phyloP scores from a whole-genome alignment of 2,888 invertebrate genomes.

The Cheilosia urbana region DNA sequence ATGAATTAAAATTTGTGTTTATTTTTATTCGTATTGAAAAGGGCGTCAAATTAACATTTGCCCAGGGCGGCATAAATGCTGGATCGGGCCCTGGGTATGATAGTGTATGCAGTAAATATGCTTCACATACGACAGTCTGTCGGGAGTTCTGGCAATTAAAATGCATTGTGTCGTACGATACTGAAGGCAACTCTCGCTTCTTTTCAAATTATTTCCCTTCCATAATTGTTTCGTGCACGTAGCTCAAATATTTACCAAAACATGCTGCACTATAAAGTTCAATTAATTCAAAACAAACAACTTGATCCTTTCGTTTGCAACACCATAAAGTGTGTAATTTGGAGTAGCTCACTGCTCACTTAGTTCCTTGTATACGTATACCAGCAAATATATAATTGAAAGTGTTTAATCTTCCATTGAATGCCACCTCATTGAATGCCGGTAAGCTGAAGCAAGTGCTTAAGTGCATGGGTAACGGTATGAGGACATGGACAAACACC shows the following conservation, averaged over 20 bases:
- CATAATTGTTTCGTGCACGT: not conserved
- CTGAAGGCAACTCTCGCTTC: no score
- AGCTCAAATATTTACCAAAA: not conserved
- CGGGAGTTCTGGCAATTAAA: no score
- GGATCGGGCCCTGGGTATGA: no score
- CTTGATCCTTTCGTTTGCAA: not conserved
- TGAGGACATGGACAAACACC: conserved; percentile 9
- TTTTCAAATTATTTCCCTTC: not conserved
- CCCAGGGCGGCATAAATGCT: no score
- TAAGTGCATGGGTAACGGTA: not conserved
- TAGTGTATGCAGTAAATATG: no score
- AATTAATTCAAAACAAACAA: conserved; percentile 2
- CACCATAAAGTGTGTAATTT: not conserved
- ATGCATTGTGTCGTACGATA: no score
- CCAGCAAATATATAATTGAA: conserved; percentile 14
- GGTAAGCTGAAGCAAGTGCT: conserved; percentile 4
- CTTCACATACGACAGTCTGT: no score
- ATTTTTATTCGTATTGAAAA: no score
- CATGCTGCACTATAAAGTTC: not conserved
- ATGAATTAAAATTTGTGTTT: no score
- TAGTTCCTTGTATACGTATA: not conserved
- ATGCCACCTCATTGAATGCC: conserved; percentile 11
- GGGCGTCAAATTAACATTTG: no score
- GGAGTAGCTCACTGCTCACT: no score
- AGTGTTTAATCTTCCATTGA: conserved; percentile 52